These are phyloP conservation scores for Metellina segmentata DNA, from an alignment of 2,888 invertebrate species.

Conservation along the genomic window DNA sequence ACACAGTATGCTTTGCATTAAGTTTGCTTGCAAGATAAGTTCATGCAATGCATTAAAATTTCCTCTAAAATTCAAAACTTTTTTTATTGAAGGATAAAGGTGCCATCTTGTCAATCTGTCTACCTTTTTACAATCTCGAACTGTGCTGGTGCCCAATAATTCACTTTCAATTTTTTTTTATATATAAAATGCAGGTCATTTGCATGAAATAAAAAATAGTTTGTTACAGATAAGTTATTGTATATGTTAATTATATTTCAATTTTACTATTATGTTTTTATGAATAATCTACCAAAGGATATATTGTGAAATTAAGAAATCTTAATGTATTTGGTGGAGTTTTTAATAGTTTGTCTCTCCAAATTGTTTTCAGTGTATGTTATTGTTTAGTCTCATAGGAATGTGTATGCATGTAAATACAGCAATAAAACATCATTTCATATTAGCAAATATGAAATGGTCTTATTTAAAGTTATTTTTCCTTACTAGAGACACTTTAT, in stretches of 20 bases:
- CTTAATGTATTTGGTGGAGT: background rate
- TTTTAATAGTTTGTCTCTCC: background rate
- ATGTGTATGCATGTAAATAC: background rate
- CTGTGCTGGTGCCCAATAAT: too few relatives aligned
- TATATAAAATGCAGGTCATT: too few relatives aligned
- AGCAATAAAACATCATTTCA: conserved; percentile 1
- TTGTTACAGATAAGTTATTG: too few relatives aligned
- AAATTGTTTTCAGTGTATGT: background rate
- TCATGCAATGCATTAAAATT: background rate
- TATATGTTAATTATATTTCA: too few relatives aligned
- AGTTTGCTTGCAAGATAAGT: background rate
- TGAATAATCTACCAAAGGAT: background rate
- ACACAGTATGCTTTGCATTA: background rate
- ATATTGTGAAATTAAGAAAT: background rate
- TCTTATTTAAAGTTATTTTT: too few relatives aligned
- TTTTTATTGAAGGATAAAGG: too few relatives aligned
- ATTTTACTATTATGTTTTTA: too few relatives aligned
- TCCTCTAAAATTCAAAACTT: background rate
- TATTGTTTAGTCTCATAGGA: background rate
- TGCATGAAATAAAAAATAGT: too few relatives aligned
- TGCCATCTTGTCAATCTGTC: too few relatives aligned
- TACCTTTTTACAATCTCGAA: too few relatives aligned
- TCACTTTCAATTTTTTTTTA: too few relatives aligned
- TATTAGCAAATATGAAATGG: background rate
- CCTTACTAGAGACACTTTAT: too few relatives aligned